A percentile compares a stretch with the other conserved stretches of the same genome.
Evolutionary conservation across 2,797 vertebrate species (phyloP).

Genomic region (Lutjanus argentimaculatus): DNA sequence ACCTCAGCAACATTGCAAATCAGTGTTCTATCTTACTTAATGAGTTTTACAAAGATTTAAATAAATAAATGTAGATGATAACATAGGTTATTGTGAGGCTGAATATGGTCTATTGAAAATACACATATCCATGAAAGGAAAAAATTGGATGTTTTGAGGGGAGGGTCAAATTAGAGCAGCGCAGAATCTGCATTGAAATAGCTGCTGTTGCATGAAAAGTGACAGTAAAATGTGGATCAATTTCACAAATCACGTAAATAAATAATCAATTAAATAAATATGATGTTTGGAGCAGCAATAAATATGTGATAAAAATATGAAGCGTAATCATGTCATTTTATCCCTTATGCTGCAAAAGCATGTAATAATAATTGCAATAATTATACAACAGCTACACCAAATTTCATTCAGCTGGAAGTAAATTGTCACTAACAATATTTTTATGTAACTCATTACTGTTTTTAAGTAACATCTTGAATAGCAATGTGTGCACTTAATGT

Average conservation of each 20-base stretch:
- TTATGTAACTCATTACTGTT: background rate
- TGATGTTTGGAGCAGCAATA: background rate
- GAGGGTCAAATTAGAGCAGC: background rate
- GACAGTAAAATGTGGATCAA: background rate
- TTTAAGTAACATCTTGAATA: background rate
- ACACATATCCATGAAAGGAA: background rate
- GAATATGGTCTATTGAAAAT: background rate
- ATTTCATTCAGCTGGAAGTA: background rate
- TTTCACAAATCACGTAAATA: background rate
- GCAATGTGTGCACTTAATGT: background rate
- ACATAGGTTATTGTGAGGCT: background rate
- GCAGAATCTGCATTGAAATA: background rate
- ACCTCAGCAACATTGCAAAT: no score
- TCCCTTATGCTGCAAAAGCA: background rate
- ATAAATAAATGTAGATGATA: no score
- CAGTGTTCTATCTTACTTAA: no score
- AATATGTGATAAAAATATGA: background rate
- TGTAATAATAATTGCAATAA: background rate
- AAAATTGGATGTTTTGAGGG: background rate
- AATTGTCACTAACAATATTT: background rate
- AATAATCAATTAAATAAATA: background rate
- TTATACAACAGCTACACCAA: background rate
- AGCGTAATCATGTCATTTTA: background rate
- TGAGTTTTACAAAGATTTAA: no score
- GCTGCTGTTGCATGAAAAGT: background rate